Percentiles rank a stretch among this genome's conserved stretches.
These are phyloP conservation scores for Hipparchia semele DNA, from an alignment of 2,888 invertebrate genomes.

Conservation along the genomic window DNA sequence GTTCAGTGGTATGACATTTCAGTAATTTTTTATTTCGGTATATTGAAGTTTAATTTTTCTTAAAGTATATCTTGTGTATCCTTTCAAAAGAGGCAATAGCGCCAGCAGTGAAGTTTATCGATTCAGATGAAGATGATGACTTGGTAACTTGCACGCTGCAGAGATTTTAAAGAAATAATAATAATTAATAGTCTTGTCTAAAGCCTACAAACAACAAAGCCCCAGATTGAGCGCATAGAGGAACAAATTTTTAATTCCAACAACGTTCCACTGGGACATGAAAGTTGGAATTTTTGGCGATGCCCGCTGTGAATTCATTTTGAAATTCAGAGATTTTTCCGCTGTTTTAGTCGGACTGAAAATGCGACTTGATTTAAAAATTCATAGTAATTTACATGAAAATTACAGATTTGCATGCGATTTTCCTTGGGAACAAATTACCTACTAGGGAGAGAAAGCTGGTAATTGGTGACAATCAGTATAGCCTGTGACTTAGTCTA, in stretches of 20 bases:
- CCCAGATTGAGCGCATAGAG: slow-evolving; percentile 30
- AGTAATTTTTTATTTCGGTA: too few relatives aligned
- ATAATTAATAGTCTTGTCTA: not conserved
- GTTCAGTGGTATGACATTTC: too few relatives aligned
- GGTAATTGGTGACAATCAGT: too few relatives aligned
- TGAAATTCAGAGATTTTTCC: slow-evolving; percentile 29
- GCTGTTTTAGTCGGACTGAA: slow-evolving; percentile 15
- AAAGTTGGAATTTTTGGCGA: slow-evolving; percentile 36
- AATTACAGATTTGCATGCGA: slow-evolving; percentile 8
- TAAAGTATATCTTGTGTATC: too few relatives aligned
- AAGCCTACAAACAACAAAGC: slow-evolving; percentile 8
- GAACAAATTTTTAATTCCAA: slow-evolving; percentile 35
- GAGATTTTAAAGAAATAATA: too few relatives aligned
- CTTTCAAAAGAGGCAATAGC: too few relatives aligned
- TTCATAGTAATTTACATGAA: slow-evolving; percentile 19
- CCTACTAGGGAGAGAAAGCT: not conserved
- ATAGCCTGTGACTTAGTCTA: not conserved
- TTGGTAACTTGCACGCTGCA: too few relatives aligned
- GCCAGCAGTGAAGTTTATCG: too few relatives aligned
- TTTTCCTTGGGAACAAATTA: slow-evolving; percentile 6
- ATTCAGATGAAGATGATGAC: too few relatives aligned
- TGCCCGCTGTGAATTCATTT: slow-evolving; percentile 30
- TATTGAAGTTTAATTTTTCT: too few relatives aligned
- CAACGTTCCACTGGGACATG: slow-evolving; percentile 30
- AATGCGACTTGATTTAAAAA: slow-evolving; percentile 20